Base-by-base conservation (phyloP, 23 tunicate genomes). In the Corella eumyota region DNA sequence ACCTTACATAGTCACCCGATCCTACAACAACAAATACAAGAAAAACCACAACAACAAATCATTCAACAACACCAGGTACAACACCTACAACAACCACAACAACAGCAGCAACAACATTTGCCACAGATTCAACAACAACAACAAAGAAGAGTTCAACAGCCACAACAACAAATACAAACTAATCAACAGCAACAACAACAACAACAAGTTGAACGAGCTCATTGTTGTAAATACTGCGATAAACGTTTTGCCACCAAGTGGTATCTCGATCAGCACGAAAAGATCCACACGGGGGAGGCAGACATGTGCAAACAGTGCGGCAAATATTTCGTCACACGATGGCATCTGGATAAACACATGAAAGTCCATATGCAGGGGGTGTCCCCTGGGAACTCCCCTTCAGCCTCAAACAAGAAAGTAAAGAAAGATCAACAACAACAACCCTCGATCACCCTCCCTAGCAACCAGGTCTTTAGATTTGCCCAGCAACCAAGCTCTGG, bases 241-340 rank as follows among this genome's bases (percentile, higher is more conserved):
- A 88, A 88, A 45, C 81, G 65, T 58, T 88, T 88, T 50, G 96
- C 96, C 34, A 76, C 96, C 32, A 88, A 88, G 64, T 88, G 96
- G 96, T 88, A 88, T 32, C 57, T 88, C 15, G 96, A 88, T 36
- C 96, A 88, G 50, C 96, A 88, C 56, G 96, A 88, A 45, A 73
- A 80, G 26, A 88, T 88, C 38, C 96, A 88, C 66, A 88, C 96
- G 1, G 96, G 96, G 13, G 90, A 88, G 30, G 96, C 96, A 19
- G 96, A 81, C 47, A 88, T 76, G 63, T 88, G 96, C 64, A 69
- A 78, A 45, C 71, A 65, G 36, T 88, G 96, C 29, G 73, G 78
- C 37, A 88, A 88, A 53, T 73, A 53, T 26, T 88, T 88, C 38
- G 96, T 88, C 3, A 88, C 96, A 0, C 70, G 96, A 26, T 88